Evolutionary conservation across 2,113 vertebrate genomes (phyloP).

Genomic region (Erythrocercus mccallii): DNA sequence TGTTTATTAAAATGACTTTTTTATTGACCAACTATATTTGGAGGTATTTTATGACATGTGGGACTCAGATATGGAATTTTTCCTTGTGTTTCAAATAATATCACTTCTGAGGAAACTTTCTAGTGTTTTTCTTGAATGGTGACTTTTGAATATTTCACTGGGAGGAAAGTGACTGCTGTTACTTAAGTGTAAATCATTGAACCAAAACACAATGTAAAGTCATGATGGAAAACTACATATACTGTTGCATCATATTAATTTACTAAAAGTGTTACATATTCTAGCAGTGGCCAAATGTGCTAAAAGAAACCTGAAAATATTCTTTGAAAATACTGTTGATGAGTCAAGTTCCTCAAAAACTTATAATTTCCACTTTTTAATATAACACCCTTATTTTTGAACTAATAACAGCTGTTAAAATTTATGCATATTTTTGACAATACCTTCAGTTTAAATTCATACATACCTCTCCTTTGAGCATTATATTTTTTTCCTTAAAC

Average conservation of each 20-base stretch:
- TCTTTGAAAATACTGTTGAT: neutral
- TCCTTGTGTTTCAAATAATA: neutral
- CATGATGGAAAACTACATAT: neutral
- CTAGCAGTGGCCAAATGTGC: neutral
- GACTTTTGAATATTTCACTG: neutral
- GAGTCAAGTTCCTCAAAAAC: neutral
- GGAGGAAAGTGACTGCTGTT: neutral
- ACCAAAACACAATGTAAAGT: neutral
- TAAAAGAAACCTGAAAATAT: neutral
- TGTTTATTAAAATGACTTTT: neutral
- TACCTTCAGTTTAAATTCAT: neutral
- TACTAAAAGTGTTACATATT: neutral
- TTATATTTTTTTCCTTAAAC: neutral
- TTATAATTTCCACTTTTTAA: neutral
- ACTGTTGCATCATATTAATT: neutral
- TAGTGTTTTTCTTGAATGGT: neutral
- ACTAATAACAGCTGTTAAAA: neutral
- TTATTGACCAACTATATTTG: neutral
- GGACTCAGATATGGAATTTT: neutral
- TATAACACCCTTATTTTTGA: neutral
- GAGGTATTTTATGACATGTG: neutral
- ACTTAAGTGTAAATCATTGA: neutral
- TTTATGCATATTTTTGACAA: neutral
- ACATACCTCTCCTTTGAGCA: neutral
- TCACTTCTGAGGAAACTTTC: neutral